Evolutionary conservation across 2,797 vertebrate species (phyloP).

Genomic region (Garrulus glandarius): DNA sequence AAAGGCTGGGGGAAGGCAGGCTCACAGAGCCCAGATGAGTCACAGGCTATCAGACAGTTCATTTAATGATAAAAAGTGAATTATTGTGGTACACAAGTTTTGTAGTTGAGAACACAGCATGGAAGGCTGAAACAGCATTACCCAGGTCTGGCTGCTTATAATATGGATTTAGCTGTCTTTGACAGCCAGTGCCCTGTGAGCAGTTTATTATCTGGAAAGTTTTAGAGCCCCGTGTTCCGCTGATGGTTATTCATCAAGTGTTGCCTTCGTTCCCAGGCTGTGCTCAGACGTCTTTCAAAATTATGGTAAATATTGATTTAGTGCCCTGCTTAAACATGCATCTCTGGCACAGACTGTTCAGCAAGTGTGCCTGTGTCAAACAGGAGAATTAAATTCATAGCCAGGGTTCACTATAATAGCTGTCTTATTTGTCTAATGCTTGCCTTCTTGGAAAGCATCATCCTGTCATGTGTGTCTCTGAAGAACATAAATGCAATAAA

Average conservation of each 20-base stretch:
- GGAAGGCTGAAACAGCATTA: not conserved
- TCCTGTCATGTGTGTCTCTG: conserved; percentile 5
- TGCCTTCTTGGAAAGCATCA: conserved; percentile 22
- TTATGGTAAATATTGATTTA: conserved; percentile 27
- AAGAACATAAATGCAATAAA: conserved; percentile 43
- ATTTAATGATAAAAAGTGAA: not conserved
- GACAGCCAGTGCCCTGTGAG: not conserved
- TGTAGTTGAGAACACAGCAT: not conserved
- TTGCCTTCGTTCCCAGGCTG: not conserved
- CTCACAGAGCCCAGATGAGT: not conserved
- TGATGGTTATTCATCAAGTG: not conserved
- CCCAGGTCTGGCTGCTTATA: not conserved
- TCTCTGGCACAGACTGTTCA: not conserved
- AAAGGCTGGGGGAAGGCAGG: not conserved
- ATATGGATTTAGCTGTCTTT: not conserved
- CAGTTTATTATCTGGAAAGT: not conserved
- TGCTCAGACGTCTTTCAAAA: conserved; percentile 6
- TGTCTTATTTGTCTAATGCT: not conserved
- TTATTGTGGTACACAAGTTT: not conserved
- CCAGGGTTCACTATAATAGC: not conserved
- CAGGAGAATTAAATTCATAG: conserved; percentile 35
- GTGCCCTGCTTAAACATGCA: not conserved
- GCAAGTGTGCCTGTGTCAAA: not conserved
- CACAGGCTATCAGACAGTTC: not conserved
- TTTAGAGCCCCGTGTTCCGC: not conserved